Base-by-base conservation (phyloP, 2,113 vertebrate species). In the Choloepus hoffmanni region DNA sequence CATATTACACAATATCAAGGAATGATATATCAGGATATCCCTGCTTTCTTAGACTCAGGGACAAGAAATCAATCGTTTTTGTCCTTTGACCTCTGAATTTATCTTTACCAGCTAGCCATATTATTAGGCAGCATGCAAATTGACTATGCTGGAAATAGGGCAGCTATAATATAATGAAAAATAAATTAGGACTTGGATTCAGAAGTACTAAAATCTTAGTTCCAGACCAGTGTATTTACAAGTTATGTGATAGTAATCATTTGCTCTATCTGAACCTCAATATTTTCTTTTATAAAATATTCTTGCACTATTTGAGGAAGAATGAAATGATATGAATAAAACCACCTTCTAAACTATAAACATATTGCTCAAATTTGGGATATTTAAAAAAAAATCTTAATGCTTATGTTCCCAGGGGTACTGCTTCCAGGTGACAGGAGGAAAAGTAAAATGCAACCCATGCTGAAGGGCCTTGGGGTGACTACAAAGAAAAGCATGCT, bases 1-100 rank as follows among this genome's bases (percentile, higher is more conserved):
- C 62, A 40, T 76, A 62, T 82, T 58, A 23, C 9, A 87, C 8
- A 89, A 15, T 73, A 86, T 53, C 33, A 78, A 93, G 63, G 9
- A 79, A 84, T 60, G 15, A 2, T n/a, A 11, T 77, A 12, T 77
- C 84, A 81, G 30, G 48, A 65, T 85, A 81, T 40, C 23, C 68
- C 30, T 58, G 30, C 5, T 87, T 58, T 77, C 14, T 43, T 84
- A 62, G n/a, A 45, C 3, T 72, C 33, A 33, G 16, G 95, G 76
- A 79, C 33, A 94, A 30, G 26, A 96, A 95, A 92, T 87, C 79
- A 74, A 72, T 88, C 72, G 4, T 55, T 82, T 85, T 93, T 82
- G 82, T 76, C 48, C 43, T 73, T 95, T 89, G 60, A 85, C 26
- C 65, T 95, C 28, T 81, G 28, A 72, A 94, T 30, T 63, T 23